Evolutionary conservation across 2,888 invertebrate genomes (phyloP).

Genomic region (Smittia aterrima): DNA sequence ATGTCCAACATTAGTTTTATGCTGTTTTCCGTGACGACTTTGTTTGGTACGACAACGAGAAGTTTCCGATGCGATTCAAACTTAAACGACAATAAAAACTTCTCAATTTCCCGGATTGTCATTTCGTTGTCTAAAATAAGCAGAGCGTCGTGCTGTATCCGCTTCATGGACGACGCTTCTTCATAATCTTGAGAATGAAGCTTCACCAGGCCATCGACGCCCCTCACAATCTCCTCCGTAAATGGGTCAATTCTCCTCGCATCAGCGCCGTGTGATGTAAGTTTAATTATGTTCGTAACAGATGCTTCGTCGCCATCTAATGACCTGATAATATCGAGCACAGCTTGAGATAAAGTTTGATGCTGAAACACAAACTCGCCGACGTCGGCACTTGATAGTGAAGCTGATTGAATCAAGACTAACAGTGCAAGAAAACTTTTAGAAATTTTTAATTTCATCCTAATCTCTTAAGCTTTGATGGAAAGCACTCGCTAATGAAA

Average conservation of each 20-base stretch:
- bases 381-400: not conserved
- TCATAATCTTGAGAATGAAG: not conserved
- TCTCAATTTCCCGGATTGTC: not conserved
- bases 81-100: not conserved
- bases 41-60: not conserved
- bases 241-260: constrained; percentile 30
- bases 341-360: constrained; percentile 28
- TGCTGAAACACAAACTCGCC: not conserved
- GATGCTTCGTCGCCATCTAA: constrained; percentile 25
- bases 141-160: not conserved
- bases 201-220: not conserved
- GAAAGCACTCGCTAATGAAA: not conserved
- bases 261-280: constrained; percentile 26
- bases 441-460: not conserved
- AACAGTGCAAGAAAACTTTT: not conserved
- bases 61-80: not conserved
- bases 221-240: not conserved
- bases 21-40: not conserved
- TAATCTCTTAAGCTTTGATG: not conserved
- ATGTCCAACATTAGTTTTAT: constrained; percentile 24
- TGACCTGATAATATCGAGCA: constrained; percentile 28
- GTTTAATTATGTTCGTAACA: constrained; percentile 31
- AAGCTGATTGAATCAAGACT: not conserved
- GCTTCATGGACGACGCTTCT: not conserved
- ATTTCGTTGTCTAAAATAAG: not conserved